Conservation (phyloP, 2,797 vertebrate species). For the Eleutherodactylus coqui region DNA sequence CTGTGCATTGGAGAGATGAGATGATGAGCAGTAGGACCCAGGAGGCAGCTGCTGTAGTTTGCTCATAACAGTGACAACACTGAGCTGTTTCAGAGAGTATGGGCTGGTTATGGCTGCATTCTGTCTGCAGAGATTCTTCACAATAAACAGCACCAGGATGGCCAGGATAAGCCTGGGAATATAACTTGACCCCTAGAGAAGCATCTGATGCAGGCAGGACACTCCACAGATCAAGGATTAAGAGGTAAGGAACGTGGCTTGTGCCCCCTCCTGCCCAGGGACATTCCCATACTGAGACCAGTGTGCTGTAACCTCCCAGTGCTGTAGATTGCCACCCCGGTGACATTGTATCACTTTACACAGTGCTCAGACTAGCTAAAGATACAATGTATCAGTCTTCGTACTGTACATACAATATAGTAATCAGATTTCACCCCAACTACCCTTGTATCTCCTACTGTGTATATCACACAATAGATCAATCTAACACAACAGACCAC, state of each 20-base stretch:
- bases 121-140: slow-evolving; percentile 71
- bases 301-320: not conserved
- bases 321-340: not conserved
- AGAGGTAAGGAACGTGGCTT: slow-evolving; percentile 80
- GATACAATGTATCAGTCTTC: not conserved
- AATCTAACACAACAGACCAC: not conserved
- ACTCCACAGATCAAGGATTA: slow-evolving; percentile 75
- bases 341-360: not conserved
- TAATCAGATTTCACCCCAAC: not conserved
- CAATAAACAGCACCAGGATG: slow-evolving; percentile 71
- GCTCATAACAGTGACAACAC: slow-evolving; percentile 76
- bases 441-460: not conserved
- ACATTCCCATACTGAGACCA: slow-evolving; percentile 2
- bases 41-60: slow-evolving; percentile 73
- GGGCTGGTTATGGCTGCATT: slow-evolving; percentile 80
- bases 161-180: slow-evolving; percentile 73
- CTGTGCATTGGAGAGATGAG: not conserved
- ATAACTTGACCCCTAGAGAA: slow-evolving; percentile 70
- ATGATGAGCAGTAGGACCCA: slow-evolving; percentile 81
- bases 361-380: not conserved
- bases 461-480: not conserved
- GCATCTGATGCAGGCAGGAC: slow-evolving; percentile 73
- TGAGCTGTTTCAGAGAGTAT: slow-evolving; percentile 77
- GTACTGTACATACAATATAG: not conserved
- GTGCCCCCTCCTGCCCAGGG: not conserved